Base-by-base conservation (phyloP, 92 coral and sea anemone genomes). In the Galaxea fascicularis region DNA sequence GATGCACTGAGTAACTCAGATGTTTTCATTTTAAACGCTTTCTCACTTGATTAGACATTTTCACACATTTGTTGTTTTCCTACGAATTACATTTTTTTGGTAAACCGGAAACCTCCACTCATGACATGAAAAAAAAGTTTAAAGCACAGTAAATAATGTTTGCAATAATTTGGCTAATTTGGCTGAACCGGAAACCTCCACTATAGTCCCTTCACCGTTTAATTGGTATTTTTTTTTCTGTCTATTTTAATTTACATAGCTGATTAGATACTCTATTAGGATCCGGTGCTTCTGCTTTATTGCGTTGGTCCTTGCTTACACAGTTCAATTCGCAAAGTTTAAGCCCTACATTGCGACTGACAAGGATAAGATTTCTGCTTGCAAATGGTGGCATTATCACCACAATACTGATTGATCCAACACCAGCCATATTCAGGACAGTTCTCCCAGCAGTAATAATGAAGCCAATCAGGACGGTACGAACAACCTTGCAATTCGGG, bases 401-500 rank as follows among this genome's bases (percentile, higher is more conserved):
- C 78, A 28, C 83, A 78, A 28, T 64, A 78, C 35, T 78, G 31
- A 60, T 78, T 60, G 17, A 78, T 60, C 83, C 83, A 78, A 78
- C 83, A 78, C 83, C 83, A 78, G 31, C 75, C 83, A 29, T 78
- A 58, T 3, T 39, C 17, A 1, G 83, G 22, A 44, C 83, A 78
- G 28, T 78, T 58, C 51, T 78, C 57, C 78, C 78, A 78, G 83
- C 83, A 78, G 83, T 78, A 78, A 27, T 20, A n/a, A 18, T 27
- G 8, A 60, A 78, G 57, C 83, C 83, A 78, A 18, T 45, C 45
- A 28, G 46, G 52, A 16, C 57, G 75, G 28, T 78, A 78, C 30
- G 83, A 78, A 25, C 83, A 78, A 27, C 83, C 83, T 52, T 49
- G 52, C 2, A 76, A 29, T 76, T 76, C 82, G n/a, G 82, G 82